Evolutionary conservation across 2,888 invertebrate genomes (phyloP), one percentile per base, ranked within the genome.

Genomic region (Anoncus sp.): DNA sequence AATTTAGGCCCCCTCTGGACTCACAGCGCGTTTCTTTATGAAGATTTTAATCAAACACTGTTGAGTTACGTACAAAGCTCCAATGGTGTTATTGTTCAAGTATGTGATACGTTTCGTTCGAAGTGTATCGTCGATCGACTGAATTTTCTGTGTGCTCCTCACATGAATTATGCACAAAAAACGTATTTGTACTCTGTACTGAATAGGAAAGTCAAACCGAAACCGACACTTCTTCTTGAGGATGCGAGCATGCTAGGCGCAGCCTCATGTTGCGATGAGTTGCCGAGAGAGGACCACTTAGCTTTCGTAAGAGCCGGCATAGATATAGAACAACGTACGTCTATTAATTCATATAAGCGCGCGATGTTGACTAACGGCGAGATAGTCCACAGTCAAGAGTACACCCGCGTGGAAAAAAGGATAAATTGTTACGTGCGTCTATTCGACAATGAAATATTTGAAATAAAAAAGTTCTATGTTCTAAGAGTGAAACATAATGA

Each of bases 1-100:
- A 63, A 81, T 59, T 83, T 79, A 75, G 81, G 78, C 35, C 79
- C 81, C 20, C 20, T 82, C 3, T 75, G 73, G 70, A 67, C 49
- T 10, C 77, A 81, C 38, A 76, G 62, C 67, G 66, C 78, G 5
- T 82, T 71, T 40, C 20, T 45, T 12, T 83, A 76, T 43, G 81
- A 82, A 63, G 59, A 75, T 71, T 66, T 59, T 4, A 82, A 80
- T 55, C 73, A 73, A 5, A 10, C 71, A 24, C 20, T 81, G 31
- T 22, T 77, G 2, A 72, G 77, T 65, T 18, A 40, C 1, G 67
- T 79, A 1, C 62, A 72, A 10, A 77, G 74, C 14, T 67, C 75
- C 2, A 27, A 77, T 18, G 73, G 72, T 7, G 72, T 79, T 22
- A 10, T 60, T n/a, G 24, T 55, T 12, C 78, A 79, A 74, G 53